phyloP scores from a whole-genome alignment of 2,888 invertebrate genomes.

The Eurois occulta region DNA sequence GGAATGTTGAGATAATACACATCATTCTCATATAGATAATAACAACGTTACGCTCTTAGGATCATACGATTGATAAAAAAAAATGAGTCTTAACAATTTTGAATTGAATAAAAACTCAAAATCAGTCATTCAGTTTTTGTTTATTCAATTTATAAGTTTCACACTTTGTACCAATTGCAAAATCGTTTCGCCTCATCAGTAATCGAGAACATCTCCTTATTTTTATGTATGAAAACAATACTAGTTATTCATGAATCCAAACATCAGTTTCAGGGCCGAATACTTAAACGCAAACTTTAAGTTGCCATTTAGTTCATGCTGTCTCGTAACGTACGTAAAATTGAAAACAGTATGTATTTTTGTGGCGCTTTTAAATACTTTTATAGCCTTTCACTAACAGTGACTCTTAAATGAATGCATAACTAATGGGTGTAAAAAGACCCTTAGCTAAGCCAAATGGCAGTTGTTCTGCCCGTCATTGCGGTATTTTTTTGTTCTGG shows the following conservation, averaged over 20 bases:
- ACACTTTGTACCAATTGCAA: neutral
- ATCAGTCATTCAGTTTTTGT: too few relatives aligned
- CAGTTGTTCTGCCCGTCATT: too few relatives aligned
- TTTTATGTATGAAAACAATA: slow-evolving; percentile 6
- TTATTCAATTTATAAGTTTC: too few relatives aligned
- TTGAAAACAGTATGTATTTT: too few relatives aligned
- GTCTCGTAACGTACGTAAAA: neutral
- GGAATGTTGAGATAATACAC: slow-evolving; percentile 61
- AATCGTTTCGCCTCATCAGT: slow-evolving; percentile 5
- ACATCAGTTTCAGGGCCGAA: neutral
- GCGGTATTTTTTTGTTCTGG: too few relatives aligned
- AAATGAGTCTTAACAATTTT: too few relatives aligned
- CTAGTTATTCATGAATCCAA: neutral
- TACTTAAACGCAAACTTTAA: slow-evolving; percentile 2
- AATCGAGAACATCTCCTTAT: neutral
- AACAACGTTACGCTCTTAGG: slow-evolving; percentile 1
- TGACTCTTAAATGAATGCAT: too few relatives aligned
- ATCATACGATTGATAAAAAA: slow-evolving; percentile 42
- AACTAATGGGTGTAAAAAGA: too few relatives aligned
- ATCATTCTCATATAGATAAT: neutral
- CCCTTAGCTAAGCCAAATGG: too few relatives aligned
- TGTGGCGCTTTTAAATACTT: too few relatives aligned
- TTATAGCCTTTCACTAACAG: neutral
- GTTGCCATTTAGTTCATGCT: neutral
- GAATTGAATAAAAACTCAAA: too few relatives aligned